phyloP scores from a whole-genome alignment of 2,797 vertebrate species.

The Anguilla obscura region DNA sequence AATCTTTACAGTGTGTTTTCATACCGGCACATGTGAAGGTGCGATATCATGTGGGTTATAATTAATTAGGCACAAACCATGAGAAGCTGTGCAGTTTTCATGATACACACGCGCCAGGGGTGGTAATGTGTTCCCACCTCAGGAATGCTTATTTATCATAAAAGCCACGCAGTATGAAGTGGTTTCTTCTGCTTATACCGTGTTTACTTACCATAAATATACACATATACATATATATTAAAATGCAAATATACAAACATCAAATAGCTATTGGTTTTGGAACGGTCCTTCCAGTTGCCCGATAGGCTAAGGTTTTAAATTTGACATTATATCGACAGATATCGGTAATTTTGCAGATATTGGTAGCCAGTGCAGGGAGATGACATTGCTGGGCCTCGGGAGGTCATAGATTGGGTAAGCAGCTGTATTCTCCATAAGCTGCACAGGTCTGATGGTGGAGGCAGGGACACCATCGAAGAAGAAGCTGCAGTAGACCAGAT shows the following conservation, averaged over 20 bases:
- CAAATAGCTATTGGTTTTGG: neutral
- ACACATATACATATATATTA: neutral
- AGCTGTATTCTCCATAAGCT: neutral
- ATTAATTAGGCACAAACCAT: conserved; percentile 10
- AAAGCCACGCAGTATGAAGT: neutral
- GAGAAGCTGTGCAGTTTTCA: neutral
- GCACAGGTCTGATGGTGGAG: neutral
- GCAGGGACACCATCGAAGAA: neutral
- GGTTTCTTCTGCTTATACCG: neutral
- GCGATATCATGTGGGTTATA: neutral
- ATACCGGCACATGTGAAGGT: neutral
- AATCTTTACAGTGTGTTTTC: neutral
- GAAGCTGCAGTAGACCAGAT: neutral
- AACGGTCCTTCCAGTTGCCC: neutral
- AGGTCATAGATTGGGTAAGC: neutral
- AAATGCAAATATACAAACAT: neutral
- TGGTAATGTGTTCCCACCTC: neutral
- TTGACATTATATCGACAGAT: neutral
- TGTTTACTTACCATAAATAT: neutral
- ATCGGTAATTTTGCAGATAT: neutral
- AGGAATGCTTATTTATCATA: neutral
- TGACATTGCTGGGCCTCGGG: neutral
- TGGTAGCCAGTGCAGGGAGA: neutral
- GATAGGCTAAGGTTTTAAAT: neutral
- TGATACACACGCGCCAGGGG: neutral